Percentiles rank a stretch among this genome's conserved stretches.
phyloP scores from a whole-genome alignment of 1,140 invertebrate genomes.

The Cydia pomonella region DNA sequence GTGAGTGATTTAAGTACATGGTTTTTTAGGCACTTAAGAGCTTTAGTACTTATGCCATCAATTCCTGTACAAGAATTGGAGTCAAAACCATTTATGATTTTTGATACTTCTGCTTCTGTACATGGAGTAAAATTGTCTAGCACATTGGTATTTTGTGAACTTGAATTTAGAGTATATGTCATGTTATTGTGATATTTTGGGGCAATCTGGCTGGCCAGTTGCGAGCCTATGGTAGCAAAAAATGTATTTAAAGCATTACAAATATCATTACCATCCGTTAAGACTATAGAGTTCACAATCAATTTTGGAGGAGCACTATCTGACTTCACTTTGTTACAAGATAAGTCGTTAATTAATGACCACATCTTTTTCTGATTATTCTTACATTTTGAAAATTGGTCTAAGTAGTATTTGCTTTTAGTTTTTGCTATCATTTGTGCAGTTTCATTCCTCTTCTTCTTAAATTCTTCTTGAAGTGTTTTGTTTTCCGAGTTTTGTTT shows the following conservation, averaged over 20 bases:
- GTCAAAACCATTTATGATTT: constrained; percentile 29
- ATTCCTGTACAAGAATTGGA: constrained; percentile 20
- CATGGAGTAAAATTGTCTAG: not conserved
- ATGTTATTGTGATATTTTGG: not conserved
- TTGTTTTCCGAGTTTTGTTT: not conserved
- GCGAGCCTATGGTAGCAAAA: constrained; percentile 28
- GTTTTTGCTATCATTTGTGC: not conserved
- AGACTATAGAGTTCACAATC: not conserved
- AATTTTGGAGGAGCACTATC: constrained; percentile 4
- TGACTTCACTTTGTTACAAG: constrained; percentile 7
- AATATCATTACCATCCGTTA: constrained; percentile 24
- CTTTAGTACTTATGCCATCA: constrained; percentile 16
- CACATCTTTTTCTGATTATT: constrained; percentile 25
- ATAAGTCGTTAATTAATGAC: constrained; percentile 14
- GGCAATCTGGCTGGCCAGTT: constrained; percentile 24
- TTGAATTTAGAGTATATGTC: not conserved
- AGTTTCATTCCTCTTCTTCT: constrained; percentile 2
- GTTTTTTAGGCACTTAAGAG: not conserved
- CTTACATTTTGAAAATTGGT: not conserved
- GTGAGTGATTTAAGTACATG: not conserved
- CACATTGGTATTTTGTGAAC: not conserved
- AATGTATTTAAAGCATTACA: constrained; percentile 30
- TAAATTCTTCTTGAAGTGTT: not conserved
- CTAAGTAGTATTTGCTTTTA: constrained; percentile 2
- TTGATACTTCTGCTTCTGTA: not conserved